Percentiles rank a stretch among this genome's conserved stretches.
Conservation (phyloP, 30 jellyfish, hydroid and myxozoan species). For the Morbakka virulenta region DNA sequence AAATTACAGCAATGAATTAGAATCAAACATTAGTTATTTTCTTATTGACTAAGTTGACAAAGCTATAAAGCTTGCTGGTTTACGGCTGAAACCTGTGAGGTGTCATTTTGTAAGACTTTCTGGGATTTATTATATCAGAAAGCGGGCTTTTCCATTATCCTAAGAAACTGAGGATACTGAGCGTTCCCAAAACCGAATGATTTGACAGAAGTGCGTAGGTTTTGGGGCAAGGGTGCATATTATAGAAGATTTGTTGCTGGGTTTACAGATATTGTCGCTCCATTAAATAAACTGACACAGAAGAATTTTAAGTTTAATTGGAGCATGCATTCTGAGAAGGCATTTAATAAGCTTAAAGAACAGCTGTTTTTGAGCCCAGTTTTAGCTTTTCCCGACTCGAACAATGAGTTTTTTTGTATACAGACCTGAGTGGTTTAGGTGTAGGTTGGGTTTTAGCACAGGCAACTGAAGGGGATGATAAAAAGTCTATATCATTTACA, state of each 20-base stretch:
- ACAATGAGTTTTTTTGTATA: background rate
- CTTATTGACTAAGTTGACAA: no score
- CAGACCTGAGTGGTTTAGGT: slow-evolving; percentile 25
- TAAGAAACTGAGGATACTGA: no score
- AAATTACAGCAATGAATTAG: no score
- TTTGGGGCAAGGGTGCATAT: background rate
- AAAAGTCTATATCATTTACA: slow-evolving; percentile 7
- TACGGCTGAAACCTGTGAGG: no score
- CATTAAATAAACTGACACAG: background rate
- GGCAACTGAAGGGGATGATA: background rate
- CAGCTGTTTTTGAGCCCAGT: background rate
- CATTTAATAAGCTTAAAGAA: background rate
- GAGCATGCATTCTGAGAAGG: background rate
- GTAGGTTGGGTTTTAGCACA: slow-evolving; percentile 8
- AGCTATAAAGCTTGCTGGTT: no score
- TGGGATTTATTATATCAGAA: no score
- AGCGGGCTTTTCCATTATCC: no score
- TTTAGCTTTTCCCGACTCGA: background rate
- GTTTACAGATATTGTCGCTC: background rate
- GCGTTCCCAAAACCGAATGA: background rate
- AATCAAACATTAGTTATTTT: no score
- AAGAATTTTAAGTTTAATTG: background rate
- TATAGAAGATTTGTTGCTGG: slow-evolving; percentile 21
- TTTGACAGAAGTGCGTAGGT: background rate
- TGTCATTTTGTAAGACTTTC: no score